These are phyloP conservation scores for Glaucidium brasilianum DNA, from an alignment of 2,113 vertebrate genomes.

Conservation along the genomic window DNA sequence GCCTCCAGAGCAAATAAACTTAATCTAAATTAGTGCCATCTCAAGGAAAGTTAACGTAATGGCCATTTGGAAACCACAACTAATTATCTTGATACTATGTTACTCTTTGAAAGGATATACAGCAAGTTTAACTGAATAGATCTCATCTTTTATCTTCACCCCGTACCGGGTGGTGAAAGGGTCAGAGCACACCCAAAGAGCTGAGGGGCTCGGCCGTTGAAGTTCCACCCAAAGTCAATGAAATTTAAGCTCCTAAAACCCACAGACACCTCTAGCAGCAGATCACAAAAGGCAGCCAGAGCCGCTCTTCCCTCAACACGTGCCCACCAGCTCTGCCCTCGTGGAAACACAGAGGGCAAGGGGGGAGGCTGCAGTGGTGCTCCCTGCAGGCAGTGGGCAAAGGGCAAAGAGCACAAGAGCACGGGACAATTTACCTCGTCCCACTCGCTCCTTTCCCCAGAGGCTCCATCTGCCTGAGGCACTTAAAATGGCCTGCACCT, in stretches of 20 bases:
- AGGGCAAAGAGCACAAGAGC: background rate
- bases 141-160: background rate
- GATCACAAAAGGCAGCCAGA: background rate
- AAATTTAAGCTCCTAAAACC: background rate
- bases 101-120: background rate
- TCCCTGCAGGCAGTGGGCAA: fast-evolving
- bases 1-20: background rate
- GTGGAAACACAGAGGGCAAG: background rate
- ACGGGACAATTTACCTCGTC: fast-evolving
- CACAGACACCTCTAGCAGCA: fast-evolving
- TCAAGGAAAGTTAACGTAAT: background rate
- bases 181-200: background rate
- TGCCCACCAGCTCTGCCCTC: background rate
- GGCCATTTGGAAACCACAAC: background rate
- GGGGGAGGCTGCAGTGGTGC: background rate
- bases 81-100: background rate
- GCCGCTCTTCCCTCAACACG: background rate
- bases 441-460: background rate
- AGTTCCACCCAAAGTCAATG: background rate
- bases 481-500: fast-evolving
- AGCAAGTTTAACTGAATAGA: background rate
- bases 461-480: background rate
- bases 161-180: background rate
- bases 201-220: background rate
- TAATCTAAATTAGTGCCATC: background rate